Evolutionary conservation across 2,113 vertebrate species (phyloP), one percentile per base, ranked within the genome.

Genomic region (Mirza zaza): DNA sequence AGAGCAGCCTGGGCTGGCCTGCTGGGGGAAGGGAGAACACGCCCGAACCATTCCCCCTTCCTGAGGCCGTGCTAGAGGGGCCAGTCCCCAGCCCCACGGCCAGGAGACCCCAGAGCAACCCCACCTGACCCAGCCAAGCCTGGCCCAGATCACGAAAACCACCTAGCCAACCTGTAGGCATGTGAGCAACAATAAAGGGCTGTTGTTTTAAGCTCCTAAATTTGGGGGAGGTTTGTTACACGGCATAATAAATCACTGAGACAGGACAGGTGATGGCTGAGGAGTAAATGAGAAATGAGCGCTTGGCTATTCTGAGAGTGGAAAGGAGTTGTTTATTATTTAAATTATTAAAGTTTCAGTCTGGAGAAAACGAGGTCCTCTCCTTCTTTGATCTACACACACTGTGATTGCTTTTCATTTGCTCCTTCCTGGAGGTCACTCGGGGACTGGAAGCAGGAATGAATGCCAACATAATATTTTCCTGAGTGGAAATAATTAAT

Each of bases 401-500:
- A 20, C 14, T 10, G 36, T 82, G 76, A n/a, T 5, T 57, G 65
- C 52, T 94, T 90, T 75, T 85, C 75, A 21, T 75, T 63, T 81
- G 81, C 32, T 96, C 95, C 84, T 96, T 88, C 82, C 84, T 70
- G 42, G 81, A 57, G 48, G 92, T 95, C 94, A 73, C 42, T 70
- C 84, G 48, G 95, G 84, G 87, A 81, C 75, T 67, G n/a, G 77
- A 89, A 87, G 83, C 87, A 95, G 84, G 36, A 90, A 91, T 70
- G 39, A 32, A 52, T 67, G 92, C 80, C 67, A 82, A 48, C 42
- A 52, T 36, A 84, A 90, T 89, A 87, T 88, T 94, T 98, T 97
- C 96, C 97, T 97, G 95, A 97, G 94, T 98, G 96, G 97, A 97
- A 97, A 97, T 97, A 94, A 97, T 97, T 98, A 95, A 95, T 92